Evolutionary conservation across 2,797 vertebrate genomes (phyloP), one percentile per base, ranked within the genome.

Genomic region (Trematomus bernacchii): DNA sequence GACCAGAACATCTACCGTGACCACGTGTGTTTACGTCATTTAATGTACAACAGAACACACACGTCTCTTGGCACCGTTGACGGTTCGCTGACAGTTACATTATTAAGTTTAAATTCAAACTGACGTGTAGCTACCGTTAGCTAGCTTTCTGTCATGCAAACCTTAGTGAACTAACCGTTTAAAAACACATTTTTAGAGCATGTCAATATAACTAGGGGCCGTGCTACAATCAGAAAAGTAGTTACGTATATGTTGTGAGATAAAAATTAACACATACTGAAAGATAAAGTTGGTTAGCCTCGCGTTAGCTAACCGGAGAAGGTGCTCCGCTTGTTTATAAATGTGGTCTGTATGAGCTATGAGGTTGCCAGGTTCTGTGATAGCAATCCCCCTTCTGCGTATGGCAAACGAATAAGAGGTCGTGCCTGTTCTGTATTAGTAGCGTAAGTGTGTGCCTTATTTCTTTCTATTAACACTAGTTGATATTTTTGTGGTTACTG

Each of bases 301-400:
- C 13, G 71, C 70, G 23, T 52, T 64, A 58, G 73, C 85, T 80
- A 23, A 71, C 79, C 52, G 37, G 47, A 19, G 46, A 51, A 4
- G 50, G 9, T 48, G 59, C 81, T 80, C 71, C 72, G 61, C 68
- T 82, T 84, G 89, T 83, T 86, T 84, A 64, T 21, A 86, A 84
- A 64, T 52, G 57, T 7, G 54, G 46, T 50, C 44, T 66, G 62
- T 4, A 3, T 51, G 67, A 76, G 80, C 77, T 54, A 8, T 9
- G 15, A 57, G 68, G 90, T 89, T 91, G 90, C 90, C 91, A 91
- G 82, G 42, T 92, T 23, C 3, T n/a, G 3, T 14, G 6, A 47
- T 23, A 42, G 13, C 2, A 54, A 76, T 65, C 79, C 85, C 50
- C 67, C 77, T 73, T 73, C 33, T 55, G 47, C 27, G 2, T 43